Evolutionary conservation across 2,888 invertebrate species (phyloP).

Genomic region (Drosophila barbarae): DNA sequence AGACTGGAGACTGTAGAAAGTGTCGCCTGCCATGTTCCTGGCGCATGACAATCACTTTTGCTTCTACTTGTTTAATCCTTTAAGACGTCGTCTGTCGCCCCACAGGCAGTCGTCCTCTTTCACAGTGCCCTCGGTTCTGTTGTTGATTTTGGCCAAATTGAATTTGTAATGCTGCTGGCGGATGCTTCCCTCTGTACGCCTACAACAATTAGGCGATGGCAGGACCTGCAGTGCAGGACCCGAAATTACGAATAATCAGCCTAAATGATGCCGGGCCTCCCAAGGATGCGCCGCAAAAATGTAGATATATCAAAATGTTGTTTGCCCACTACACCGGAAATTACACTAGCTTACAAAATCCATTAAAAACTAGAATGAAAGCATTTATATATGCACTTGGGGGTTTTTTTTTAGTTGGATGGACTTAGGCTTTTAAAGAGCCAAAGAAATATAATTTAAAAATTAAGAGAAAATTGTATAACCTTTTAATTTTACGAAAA

Average conservation of each 20-base stretch:
- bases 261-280: conserved; percentile 39
- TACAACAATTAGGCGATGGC: conserved; percentile 27
- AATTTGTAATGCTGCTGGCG: conserved; percentile 38
- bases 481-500: neutral
- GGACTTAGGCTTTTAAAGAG: neutral
- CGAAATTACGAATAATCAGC: conserved; percentile 51
- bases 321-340: conserved; percentile 7
- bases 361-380: neutral
- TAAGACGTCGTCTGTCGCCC: conserved; percentile 49
- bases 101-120: conserved; percentile 21
- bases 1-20: conserved; percentile 4
- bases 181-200: conserved; percentile 9
- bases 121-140: conserved; percentile 4
- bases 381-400: neutral
- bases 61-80: conserved; percentile 59
- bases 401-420: neutral
- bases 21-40: conserved; percentile 61
- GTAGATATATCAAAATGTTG: conserved; percentile 2
- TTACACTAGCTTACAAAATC: conserved; percentile 10
- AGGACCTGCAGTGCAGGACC: conserved; percentile 15
- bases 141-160: conserved; percentile 44
- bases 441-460: neutral
- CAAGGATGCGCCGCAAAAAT: conserved; percentile 3
- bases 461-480: too few species aligned
- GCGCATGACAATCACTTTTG: conserved; percentile 62